These are phyloP conservation scores for Cavia porcellus DNA, from an alignment of 2,113 vertebrate species.

Conservation along the genomic window DNA sequence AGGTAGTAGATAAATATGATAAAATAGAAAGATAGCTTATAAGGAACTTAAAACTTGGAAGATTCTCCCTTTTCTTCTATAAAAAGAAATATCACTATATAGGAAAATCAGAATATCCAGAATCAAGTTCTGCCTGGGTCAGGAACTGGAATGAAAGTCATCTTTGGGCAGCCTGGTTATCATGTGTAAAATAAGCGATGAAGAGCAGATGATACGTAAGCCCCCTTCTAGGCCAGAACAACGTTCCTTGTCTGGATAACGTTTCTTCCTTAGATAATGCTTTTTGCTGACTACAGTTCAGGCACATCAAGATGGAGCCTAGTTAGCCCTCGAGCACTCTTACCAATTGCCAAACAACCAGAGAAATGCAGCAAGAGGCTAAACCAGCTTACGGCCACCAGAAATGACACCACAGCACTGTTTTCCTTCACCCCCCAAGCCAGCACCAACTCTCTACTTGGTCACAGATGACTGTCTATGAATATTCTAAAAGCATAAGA, in stretches of 20 bases:
- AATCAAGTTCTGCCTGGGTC: background rate
- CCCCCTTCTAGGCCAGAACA: background rate
- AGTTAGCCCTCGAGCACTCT: background rate
- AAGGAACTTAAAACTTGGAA: background rate
- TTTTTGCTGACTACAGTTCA: background rate
- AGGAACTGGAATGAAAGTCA: background rate
- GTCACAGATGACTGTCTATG: background rate
- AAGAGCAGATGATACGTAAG: background rate
- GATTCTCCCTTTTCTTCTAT: background rate
- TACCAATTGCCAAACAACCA: background rate
- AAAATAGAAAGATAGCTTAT: background rate
- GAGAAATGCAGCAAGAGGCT: background rate
- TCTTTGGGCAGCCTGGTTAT: background rate
- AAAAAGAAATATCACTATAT: background rate
- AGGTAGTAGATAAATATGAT: background rate
- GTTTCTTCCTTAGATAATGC: background rate
- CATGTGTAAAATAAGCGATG: background rate
- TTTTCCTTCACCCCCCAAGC: background rate
- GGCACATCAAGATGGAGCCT: background rate
- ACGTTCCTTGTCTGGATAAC: background rate
- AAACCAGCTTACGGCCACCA: background rate
- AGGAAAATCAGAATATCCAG: background rate
- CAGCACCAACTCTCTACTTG: background rate
- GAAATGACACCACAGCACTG: no score
- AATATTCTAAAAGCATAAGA: background rate